Percentiles rank a stretch among this genome's conserved stretches.
Evolutionary conservation across 1,140 invertebrate genomes (phyloP).

Genomic region (Trichomalopsis sarcophagae): DNA sequence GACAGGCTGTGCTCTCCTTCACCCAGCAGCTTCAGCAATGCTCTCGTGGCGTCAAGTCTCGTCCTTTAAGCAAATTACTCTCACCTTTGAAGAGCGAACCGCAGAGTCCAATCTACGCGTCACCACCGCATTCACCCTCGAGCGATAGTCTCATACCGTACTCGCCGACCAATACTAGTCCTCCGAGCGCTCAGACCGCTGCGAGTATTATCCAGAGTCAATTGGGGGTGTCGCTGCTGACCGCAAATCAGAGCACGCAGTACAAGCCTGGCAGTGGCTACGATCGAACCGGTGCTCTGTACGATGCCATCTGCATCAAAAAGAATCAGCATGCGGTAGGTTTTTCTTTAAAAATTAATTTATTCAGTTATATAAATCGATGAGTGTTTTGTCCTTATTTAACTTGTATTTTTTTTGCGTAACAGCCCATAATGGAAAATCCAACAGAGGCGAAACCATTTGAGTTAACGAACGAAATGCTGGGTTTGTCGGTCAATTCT

Average conservation of each 20-base stretch:
- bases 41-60: conserved; percentile 76
- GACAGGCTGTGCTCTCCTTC: conserved; percentile 79
- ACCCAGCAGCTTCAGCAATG: conserved; percentile 86
- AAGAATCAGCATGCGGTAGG: conserved; percentile 59
- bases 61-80: conserved; percentile 79
- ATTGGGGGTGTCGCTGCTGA: conserved; percentile 68
- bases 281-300: conserved; percentile 69
- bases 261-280: conserved; percentile 68
- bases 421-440: conserved; percentile 62
- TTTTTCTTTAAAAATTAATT: background rate
- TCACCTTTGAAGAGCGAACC: conserved; percentile 85
- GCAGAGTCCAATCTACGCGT: conserved; percentile 88
- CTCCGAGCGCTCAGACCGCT: conserved; percentile 71
- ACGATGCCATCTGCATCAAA: conserved; percentile 72
- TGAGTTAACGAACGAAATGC: conserved; percentile 72
- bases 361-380: background rate
- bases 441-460: conserved; percentile 67
- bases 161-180: conserved; percentile 72
- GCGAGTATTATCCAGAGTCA: conserved; percentile 72
- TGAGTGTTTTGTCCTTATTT: background rate
- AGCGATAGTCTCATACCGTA: conserved; percentile 79
- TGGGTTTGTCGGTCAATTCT: conserved; percentile 66
- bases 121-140: conserved; percentile 88
- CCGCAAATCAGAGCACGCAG: conserved; percentile 69
- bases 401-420: background rate